phyloP scores from a whole-genome alignment of 2,888 invertebrate genomes.

The Drepana falcataria region DNA sequence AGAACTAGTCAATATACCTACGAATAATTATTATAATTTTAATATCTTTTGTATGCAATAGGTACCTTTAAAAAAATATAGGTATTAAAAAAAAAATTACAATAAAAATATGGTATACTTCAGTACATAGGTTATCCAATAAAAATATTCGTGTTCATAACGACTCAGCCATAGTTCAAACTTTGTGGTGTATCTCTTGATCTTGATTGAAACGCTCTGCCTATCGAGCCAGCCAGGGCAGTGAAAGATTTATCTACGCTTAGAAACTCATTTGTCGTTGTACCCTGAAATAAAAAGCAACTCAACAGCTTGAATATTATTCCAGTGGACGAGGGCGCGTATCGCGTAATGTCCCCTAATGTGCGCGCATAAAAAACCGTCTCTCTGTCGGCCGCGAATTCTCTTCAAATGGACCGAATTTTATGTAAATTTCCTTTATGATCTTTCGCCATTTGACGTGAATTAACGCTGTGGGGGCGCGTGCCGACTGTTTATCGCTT shows the following conservation, averaged over 20 bases:
- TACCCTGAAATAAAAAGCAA: conserved; percentile 61
- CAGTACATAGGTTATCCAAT: too few species aligned
- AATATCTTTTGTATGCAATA: too few species aligned
- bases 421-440: conserved; percentile 61
- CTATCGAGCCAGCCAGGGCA: conserved; percentile 30
- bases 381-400: conserved; percentile 41
- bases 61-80: too few species aligned
- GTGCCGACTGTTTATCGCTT: conserved; percentile 38
- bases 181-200: too few species aligned
- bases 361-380: conserved; percentile 53
- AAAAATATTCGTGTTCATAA: too few species aligned
- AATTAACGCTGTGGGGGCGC: conserved; percentile 41
- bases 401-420: conserved; percentile 53
- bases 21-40: too few species aligned
- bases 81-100: too few species aligned
- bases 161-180: too few species aligned
- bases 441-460: conserved; percentile 51
- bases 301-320: conserved; percentile 70
- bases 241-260: conserved; percentile 64
- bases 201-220: conserved; percentile 12
- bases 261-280: conserved; percentile 66
- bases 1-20: too few species aligned
- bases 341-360: conserved; percentile 59
- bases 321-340: conserved; percentile 39
- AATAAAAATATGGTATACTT: too few species aligned